Base-by-base conservation (phyloP, 2,888 invertebrate species). In the Lycophotia porphyrea region DNA sequence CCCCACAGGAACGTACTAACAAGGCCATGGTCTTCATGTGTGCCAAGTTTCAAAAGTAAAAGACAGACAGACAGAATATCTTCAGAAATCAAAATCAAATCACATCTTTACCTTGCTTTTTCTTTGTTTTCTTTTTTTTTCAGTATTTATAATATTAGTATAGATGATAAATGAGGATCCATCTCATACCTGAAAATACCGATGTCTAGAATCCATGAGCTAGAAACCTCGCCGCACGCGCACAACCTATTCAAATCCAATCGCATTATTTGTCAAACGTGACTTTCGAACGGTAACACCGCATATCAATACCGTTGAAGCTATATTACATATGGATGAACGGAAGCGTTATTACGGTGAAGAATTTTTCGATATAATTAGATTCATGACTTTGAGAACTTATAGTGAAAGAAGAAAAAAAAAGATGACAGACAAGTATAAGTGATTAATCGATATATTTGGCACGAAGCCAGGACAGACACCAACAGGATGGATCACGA, bases 311-410 rank as follows among this genome's bases (percentile, higher is more conserved):
- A 84, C 86, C 84, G 84, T 78, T 84, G 36, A 74, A 70, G n/a
- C 76, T 60, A 18, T 44, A 73, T 58, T 72, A 42, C 58, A 70
- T 74, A 74, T 71, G 64, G 79, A 70, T 61, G 58, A 74, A 66
- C 79, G 82, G 86, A 82, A 84, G 63, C 58, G 36, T 31, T 68
- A 60, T 61, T 68, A 78, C 84, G 81, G 39, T 52, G 73, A 80
- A 69, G 82, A 86, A 84, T 86, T 70, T 39, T 74, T 21, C 31
- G 44, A 66, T 72, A 68, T 64, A 27, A 78, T 27, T 27, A 52
- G 27, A 44, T 63, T 74, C 71, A 55, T 47, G 5, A 18, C 18
- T 34, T 52, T 34, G 66, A 58, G 4, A 34, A 42, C 55, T 5
- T 44, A 18, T 15, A 55, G 49, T 5, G 52, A 15, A 31, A 31